Conservation (phyloP, 1,140 invertebrate species). For the Drosophila pseudoobscura region DNA sequence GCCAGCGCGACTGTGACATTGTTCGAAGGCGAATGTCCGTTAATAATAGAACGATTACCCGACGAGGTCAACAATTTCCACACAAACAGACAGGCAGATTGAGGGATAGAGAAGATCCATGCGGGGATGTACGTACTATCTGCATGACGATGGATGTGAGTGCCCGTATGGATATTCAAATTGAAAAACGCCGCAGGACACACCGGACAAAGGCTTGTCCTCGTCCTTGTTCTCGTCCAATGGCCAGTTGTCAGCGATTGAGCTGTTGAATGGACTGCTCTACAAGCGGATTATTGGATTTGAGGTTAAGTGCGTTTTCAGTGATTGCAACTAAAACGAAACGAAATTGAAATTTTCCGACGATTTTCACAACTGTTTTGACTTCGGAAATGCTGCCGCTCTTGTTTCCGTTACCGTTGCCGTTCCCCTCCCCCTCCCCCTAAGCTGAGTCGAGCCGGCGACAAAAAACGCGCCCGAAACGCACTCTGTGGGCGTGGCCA, state of each 20-base stretch:
- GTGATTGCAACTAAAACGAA: slow-evolving; percentile 35
- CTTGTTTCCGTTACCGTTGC: not conserved
- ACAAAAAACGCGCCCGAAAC: slow-evolving; percentile 56
- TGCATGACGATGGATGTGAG: not conserved
- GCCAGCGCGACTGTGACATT: slow-evolving; percentile 62
- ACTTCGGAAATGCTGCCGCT: slow-evolving; percentile 38
- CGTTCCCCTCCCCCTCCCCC: not conserved
- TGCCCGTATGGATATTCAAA: slow-evolving; percentile 65
- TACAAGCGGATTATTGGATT: slow-evolving; percentile 81
- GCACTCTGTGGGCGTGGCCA: slow-evolving; percentile 63
- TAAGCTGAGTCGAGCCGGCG: slow-evolving; percentile 1
- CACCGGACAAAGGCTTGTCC: slow-evolving; percentile 38
- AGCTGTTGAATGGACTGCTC: slow-evolving; percentile 59
- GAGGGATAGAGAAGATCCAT: slow-evolving; percentile 1
- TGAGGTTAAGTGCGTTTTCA: slow-evolving; percentile 77
- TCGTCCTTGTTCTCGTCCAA: slow-evolving; percentile 12
- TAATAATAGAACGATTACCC: slow-evolving; percentile 79
- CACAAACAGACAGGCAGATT: slow-evolving; percentile 17
- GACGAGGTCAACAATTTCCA: slow-evolving; percentile 70
- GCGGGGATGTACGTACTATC: not conserved
- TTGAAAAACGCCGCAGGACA: slow-evolving; percentile 65
- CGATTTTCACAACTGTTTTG: slow-evolving; percentile 72
- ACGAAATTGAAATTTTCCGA: slow-evolving; percentile 43
- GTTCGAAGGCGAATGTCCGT: slow-evolving; percentile 60
- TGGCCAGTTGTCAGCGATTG: slow-evolving; percentile 24